phyloP scores from a whole-genome alignment of 2,888 invertebrate species.

The Apodemia mormo region DNA sequence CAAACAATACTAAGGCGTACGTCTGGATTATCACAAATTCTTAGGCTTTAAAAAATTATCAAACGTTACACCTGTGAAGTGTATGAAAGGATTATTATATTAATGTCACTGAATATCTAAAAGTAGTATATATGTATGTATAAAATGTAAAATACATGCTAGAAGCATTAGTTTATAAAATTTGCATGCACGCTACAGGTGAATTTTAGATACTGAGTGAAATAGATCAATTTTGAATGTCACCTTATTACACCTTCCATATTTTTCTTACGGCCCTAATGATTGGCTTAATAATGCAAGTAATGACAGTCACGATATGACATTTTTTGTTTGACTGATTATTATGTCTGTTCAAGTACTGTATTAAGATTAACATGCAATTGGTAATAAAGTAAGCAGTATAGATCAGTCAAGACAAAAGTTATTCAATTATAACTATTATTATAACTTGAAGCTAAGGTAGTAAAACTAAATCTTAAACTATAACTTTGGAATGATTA shows the following conservation, averaged over 20 bases:
- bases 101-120: slow-evolving; percentile 1
- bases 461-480: slow-evolving; percentile 43
- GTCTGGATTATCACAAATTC: neutral
- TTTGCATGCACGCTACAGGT: slow-evolving; percentile 30
- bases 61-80: neutral
- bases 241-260: slow-evolving; percentile 32
- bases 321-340: slow-evolving; percentile 10
- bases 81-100: neutral
- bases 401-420: slow-evolving; percentile 47
- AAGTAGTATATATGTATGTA: slow-evolving; percentile 8
- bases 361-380: slow-evolving; percentile 48
- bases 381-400: slow-evolving; percentile 48
- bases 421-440: slow-evolving; percentile 38
- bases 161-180: slow-evolving; percentile 22
- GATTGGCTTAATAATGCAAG: neutral
- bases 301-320: slow-evolving; percentile 5
- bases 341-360: neutral
- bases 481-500: slow-evolving; percentile 44
- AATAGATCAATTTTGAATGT: slow-evolving; percentile 31
- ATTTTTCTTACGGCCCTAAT: slow-evolving; percentile 7
- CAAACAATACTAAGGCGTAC: neutral
- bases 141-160: slow-evolving; percentile 27
- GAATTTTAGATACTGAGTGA: slow-evolving; percentile 11
- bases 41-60: neutral
- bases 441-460: slow-evolving; percentile 52